Evolutionary conservation across 2,888 invertebrate genomes (phyloP).

Genomic region (Himalopsyche japonica): DNA sequence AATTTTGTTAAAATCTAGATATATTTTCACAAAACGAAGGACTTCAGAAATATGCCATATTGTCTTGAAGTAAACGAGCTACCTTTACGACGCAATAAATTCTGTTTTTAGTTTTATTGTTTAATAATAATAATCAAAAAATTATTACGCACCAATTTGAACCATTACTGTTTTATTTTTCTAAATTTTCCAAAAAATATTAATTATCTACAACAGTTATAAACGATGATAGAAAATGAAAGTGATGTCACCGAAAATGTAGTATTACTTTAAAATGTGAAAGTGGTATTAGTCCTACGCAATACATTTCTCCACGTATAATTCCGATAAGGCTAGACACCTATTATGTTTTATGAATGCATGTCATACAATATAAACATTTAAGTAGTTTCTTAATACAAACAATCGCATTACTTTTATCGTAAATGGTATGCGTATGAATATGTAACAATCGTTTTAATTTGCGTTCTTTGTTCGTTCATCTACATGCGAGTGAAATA

Average conservation of each 20-base stretch:
- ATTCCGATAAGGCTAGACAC: not conserved
- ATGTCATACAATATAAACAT: not conserved
- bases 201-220: not conserved
- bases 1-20: too few species aligned
- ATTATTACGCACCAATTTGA: too few species aligned
- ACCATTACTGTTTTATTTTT: too few species aligned
- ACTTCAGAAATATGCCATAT: too few species aligned
- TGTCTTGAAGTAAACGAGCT: too few species aligned
- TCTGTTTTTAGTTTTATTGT: too few species aligned
- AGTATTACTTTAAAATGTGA: not conserved
- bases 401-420: not conserved
- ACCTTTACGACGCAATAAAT: too few species aligned
- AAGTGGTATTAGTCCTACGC: not conserved
- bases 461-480: not conserved
- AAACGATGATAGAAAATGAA: not conserved
- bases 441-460: not conserved
- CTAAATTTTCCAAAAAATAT: too few species aligned
- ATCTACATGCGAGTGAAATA: not conserved
- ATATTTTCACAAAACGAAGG: too few species aligned
- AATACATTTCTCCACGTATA: not conserved
- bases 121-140: too few species aligned
- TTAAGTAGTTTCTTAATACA: not conserved
- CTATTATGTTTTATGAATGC: not conserved
- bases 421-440: not conserved
- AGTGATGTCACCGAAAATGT: not conserved